These are phyloP conservation scores for Macroglossus sobrinus DNA, from an alignment of 2,113 vertebrate genomes.

Conservation along the genomic window DNA sequence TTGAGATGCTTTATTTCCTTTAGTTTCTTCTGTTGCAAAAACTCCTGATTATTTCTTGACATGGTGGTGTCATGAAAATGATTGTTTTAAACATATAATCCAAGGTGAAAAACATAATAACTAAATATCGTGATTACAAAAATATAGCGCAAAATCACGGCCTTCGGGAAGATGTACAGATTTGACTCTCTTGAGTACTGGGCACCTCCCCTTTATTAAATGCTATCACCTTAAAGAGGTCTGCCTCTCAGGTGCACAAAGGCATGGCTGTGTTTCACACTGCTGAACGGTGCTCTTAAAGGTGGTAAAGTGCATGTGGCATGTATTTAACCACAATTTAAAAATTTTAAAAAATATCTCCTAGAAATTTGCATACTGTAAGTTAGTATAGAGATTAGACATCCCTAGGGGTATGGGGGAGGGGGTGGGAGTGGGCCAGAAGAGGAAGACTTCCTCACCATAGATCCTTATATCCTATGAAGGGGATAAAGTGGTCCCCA, in stretches of 20 bases:
- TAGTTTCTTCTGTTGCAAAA: background rate
- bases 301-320: background rate
- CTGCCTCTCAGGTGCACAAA: no score
- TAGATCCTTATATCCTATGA: background rate
- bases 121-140: background rate
- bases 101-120: background rate
- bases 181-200: background rate
- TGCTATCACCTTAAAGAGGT: background rate
- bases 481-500: background rate
- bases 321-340: background rate
- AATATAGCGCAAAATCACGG: background rate
- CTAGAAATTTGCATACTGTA: background rate
- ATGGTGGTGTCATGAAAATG: background rate
- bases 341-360: background rate
- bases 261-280: background rate
- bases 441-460: background rate
- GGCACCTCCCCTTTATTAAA: background rate
- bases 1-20: background rate
- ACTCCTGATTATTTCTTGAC: background rate
- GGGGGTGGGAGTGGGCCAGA: background rate
- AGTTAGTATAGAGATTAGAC: background rate
- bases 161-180: background rate
- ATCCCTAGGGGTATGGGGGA: background rate
- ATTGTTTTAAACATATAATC: background rate
- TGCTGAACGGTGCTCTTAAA: background rate